Conservation (phyloP, 2,797 vertebrate species). For the Coendou prehensilis region DNA sequence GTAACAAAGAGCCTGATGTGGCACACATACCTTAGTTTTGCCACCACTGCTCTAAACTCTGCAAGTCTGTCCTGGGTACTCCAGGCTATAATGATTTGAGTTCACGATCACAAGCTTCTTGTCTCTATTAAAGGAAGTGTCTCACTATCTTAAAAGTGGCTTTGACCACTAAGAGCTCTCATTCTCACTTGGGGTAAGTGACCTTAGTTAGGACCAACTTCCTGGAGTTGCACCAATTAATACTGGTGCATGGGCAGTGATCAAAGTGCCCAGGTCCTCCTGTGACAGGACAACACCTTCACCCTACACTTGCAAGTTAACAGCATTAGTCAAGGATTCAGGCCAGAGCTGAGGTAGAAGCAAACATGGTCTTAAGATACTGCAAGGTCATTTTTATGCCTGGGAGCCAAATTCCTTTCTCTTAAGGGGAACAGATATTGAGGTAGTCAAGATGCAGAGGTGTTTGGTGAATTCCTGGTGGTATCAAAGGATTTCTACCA, state of each 20-base stretch:
- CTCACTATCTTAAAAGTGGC: conserved; percentile 54
- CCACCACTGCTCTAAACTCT: conserved; percentile 16
- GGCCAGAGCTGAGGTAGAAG: background rate
- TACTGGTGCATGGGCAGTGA: background rate
- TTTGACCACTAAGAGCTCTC: conserved; percentile 62
- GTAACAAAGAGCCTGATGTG: background rate
- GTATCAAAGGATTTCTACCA: background rate
- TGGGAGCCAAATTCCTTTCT: conserved; percentile 27
- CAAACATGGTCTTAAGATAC: conserved; percentile 25
- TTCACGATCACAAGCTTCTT: conserved; percentile 46
- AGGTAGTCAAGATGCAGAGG: conserved; percentile 24
- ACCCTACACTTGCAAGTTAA: background rate
- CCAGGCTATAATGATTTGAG: conserved; percentile 20
- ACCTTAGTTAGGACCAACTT: conserved; percentile 37
- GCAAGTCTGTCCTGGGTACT: background rate
- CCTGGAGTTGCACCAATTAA: background rate
- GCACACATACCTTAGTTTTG: background rate
- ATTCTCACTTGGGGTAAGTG: conserved; percentile 46
- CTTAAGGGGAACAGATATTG: conserved; percentile 23
- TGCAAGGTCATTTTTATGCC: conserved; percentile 24
- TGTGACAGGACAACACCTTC: background rate
- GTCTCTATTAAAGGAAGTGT: conserved; percentile 43
- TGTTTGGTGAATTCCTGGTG: conserved; percentile 16
- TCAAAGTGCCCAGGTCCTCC: conserved; percentile 53
- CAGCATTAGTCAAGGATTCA: background rate